Evolutionary conservation across 2,113 vertebrate species (phyloP), one percentile per base, ranked within the genome.

Genomic region (Corapipo altera): DNA sequence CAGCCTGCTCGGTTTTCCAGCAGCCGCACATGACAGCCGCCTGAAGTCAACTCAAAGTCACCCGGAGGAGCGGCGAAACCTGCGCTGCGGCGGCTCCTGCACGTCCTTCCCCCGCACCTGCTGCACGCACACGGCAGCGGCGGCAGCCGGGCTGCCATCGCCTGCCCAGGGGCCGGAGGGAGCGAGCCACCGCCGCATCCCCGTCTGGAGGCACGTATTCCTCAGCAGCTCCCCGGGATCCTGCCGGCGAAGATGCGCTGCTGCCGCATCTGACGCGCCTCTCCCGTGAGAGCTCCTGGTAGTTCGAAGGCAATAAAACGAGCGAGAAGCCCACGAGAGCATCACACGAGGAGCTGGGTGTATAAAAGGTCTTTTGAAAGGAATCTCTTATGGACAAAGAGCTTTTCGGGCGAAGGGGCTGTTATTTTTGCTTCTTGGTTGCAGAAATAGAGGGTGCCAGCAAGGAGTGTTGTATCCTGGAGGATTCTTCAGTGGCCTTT

Each of bases 31-130:
- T 64, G 58, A 76, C 91, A 30, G 79, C 75, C 24, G 79, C 96
- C 96, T 80, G 75, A 95, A 97, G 96, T 97, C 96, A 94, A 37
- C 80, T 89, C 88, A 92, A 92, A 98, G 97, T 97, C 97, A 97
- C 83, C 94, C 65, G 30, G 32, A 74, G 69, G 74, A 87, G 80
- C 64, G 22, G 22, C 57, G 15, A 58, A 61, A 86, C 74, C 82
- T 24, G 30, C 58, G 33, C 15, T 19, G 82, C 78, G 4, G 82
- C 61, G 9, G 73, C 62, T 57, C 28, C 69, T 71, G 67, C 28
- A 11, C 32, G 8, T 37, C 72, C 79, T 22, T 66, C 78, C 67
- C 51, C 84, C 58, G 97, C 97, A 98, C 98, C 98, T 98, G 97
- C 96, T 83, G 95, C 94, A 0, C 32, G 43, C 72, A 4, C 71